These are phyloP conservation scores for Aleiodes sp. DNA, from an alignment of 1,140 invertebrate genomes.

Conservation along the genomic window DNA sequence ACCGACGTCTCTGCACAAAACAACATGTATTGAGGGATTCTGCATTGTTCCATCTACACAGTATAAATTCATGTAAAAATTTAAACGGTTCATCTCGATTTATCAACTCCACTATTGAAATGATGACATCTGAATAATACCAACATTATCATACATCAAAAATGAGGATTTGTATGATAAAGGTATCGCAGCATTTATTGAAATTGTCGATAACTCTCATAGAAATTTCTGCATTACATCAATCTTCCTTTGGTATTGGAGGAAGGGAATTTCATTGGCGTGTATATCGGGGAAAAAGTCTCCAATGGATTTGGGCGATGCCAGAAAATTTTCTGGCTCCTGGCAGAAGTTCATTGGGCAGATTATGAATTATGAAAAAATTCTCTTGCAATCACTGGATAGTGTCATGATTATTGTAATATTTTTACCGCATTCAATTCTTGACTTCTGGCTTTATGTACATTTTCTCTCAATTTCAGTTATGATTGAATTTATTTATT, in stretches of 20 bases:
- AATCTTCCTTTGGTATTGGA: not conserved
- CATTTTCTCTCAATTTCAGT: slow-evolving; percentile 9
- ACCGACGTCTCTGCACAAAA: too few species aligned
- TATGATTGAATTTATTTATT: not conserved
- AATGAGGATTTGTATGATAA: slow-evolving; percentile 3
- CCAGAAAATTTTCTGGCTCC: not conserved
- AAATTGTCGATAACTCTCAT: not conserved
- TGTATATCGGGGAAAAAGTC: not conserved
- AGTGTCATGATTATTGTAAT: not conserved
- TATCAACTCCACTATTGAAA: too few species aligned
- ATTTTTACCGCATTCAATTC: slow-evolving; percentile 10
- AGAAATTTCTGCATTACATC: not conserved
- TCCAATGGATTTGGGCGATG: not conserved
- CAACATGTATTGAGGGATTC: too few species aligned
- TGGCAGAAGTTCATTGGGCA: not conserved
- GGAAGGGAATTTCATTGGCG: not conserved
- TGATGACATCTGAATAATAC: too few species aligned
- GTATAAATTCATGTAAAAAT: too few species aligned
- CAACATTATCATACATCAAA: not conserved
- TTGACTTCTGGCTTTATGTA: slow-evolving; percentile 1
- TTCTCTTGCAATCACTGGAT: not conserved
- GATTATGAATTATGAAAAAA: not conserved
- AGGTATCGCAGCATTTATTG: slow-evolving; percentile 2
- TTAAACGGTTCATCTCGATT: too few species aligned
- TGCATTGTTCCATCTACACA: too few species aligned